A percentile compares a stretch with the other conserved stretches of the same genome.
phyloP scores from a whole-genome alignment of 2,797 vertebrate species.

The Lophotriccus pileatus region DNA sequence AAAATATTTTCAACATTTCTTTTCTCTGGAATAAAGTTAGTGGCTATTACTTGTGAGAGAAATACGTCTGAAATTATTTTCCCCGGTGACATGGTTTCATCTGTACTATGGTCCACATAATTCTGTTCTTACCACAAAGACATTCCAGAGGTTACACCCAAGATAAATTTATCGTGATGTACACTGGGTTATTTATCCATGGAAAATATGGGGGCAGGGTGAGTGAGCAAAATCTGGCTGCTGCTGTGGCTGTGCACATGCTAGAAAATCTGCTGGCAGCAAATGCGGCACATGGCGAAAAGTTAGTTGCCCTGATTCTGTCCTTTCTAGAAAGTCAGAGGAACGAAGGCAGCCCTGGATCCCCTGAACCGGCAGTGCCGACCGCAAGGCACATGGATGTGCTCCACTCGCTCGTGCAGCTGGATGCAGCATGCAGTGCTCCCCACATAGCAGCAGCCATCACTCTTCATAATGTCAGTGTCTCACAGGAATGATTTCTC shows the following conservation, averaged over 20 bases:
- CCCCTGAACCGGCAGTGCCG: accelerated
- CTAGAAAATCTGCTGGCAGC: slow-evolving; percentile 48
- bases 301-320: slow-evolving; percentile 55
- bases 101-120: neutral
- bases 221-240: neutral
- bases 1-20: neutral
- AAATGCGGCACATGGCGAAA: neutral
- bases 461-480: accelerated
- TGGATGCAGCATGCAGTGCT: accelerated
- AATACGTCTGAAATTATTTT: neutral
- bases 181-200: neutral
- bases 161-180: slow-evolving; percentile 19
- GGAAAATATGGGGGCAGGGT: neutral
- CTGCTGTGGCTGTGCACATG: neutral
- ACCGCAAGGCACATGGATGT: accelerated
- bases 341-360: accelerated
- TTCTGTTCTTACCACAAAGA: neutral
- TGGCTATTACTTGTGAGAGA: neutral
- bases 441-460: neutral
- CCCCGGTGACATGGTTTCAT: neutral
- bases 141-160: neutral
- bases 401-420: neutral
- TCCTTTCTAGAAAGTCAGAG: slow-evolving; percentile 45
- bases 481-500: neutral
- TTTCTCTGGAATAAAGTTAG: neutral